Evolutionary conservation across 2,113 vertebrate genomes (phyloP).

Genomic region (Laticauda laticaudata): DNA sequence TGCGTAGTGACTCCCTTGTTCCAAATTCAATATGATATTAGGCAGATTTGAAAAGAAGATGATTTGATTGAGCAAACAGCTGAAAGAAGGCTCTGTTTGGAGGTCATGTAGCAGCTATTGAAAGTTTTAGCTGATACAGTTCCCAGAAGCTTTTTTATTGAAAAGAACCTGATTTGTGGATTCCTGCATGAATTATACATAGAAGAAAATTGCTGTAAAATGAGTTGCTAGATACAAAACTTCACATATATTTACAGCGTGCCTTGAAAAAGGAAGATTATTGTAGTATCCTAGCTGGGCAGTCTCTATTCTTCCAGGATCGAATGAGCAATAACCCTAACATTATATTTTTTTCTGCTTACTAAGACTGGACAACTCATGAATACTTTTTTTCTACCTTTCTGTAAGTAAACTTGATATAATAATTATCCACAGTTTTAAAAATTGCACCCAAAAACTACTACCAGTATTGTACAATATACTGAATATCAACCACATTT

Average conservation of each 20-base stretch:
- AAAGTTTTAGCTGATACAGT: background rate
- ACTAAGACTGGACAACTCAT: background rate
- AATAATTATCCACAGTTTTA: background rate
- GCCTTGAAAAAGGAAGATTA: background rate
- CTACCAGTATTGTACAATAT: background rate
- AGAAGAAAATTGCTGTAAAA: background rate
- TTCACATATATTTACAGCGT: background rate
- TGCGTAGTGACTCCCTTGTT: background rate
- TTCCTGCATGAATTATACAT: background rate
- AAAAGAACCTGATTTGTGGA: background rate
- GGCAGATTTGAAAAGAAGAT: background rate
- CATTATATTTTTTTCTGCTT: background rate
- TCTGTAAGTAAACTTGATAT: background rate
- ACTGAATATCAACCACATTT: background rate
- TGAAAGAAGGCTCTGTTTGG: background rate
- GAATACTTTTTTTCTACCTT: background rate
- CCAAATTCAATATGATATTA: background rate
- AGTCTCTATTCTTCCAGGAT: background rate
- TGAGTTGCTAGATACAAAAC: background rate
- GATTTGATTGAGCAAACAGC: background rate
- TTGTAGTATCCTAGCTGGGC: background rate
- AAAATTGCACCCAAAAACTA: background rate
- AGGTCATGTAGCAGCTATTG: background rate
- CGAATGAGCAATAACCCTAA: background rate
- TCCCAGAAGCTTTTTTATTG: background rate